Percentiles rank a stretch among this genome's conserved stretches.
phyloP scores from a whole-genome alignment of 2,113 vertebrate genomes.

The Phaethornis superciliosus region DNA sequence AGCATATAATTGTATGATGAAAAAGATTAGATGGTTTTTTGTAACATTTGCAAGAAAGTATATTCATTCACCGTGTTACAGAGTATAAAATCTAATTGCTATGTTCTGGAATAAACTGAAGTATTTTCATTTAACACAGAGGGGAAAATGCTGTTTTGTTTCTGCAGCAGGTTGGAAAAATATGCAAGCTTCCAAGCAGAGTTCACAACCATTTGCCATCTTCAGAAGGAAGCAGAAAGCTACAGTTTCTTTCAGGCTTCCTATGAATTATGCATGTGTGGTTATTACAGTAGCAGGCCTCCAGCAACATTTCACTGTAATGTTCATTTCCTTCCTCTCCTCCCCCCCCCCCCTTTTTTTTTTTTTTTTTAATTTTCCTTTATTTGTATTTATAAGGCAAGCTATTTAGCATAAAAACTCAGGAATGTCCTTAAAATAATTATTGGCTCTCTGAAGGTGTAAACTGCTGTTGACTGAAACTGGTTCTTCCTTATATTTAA shows the following conservation, averaged over 20 bases:
- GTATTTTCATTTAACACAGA: not conserved
- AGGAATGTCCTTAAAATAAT: not conserved
- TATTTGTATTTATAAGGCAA: constrained; percentile 40
- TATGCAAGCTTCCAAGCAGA: not conserved
- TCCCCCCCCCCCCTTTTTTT: not conserved
- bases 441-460: not conserved
- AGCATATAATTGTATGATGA: not conserved
- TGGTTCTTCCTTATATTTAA: not conserved
- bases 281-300: constrained; percentile 15
- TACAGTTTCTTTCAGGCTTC: not conserved
- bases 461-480: not conserved
- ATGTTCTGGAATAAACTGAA: not conserved
- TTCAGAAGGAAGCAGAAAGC: constrained; percentile 20
- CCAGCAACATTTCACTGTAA: constrained; percentile 15
- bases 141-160: not conserved
- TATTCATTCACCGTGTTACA: not conserved
- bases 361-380: not conserved
- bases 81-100: not conserved
- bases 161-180: not conserved
- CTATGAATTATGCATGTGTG: constrained; percentile 34
- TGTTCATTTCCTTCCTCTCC: not conserved
- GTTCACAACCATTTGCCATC: not conserved
- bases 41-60: not conserved
- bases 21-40: not conserved
- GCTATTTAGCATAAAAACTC: not conserved